Evolutionary conservation across 2,113 vertebrate species (phyloP).

Genomic region (Marcusenius ussheri): DNA sequence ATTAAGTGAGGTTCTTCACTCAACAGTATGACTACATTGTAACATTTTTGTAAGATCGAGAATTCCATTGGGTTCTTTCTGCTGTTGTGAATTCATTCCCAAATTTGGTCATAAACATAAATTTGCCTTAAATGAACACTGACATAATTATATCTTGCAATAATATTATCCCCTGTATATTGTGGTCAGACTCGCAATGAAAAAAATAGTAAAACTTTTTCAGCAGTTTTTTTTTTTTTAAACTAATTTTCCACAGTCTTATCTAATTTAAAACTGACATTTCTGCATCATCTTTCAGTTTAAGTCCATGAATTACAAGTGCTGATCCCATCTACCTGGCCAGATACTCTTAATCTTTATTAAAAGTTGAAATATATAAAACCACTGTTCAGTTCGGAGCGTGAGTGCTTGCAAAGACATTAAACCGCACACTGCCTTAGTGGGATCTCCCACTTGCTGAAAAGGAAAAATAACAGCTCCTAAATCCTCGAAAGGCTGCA

Average conservation of each 20-base stretch:
- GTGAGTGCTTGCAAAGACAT: not conserved
- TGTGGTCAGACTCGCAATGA: not conserved
- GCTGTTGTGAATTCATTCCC: not conserved
- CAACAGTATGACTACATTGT: not conserved
- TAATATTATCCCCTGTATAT: constrained; percentile 56
- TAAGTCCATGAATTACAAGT: not conserved
- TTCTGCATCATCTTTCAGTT: not conserved
- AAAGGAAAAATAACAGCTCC: not conserved
- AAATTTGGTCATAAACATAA: constrained; percentile 44
- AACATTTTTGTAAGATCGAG: not conserved
- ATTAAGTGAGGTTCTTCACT: not conserved
- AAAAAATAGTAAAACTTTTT: not conserved
- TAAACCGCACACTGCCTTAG: not conserved
- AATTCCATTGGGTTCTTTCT: not conserved
- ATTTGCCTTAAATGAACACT: constrained; percentile 16
- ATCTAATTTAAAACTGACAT: not conserved
- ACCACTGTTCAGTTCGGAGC: not conserved
- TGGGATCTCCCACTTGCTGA: not conserved
- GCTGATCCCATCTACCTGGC: not conserved
- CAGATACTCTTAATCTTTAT: not conserved
- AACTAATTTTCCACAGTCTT: not conserved
- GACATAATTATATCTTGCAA: constrained; percentile 51
- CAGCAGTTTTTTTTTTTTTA: not conserved
- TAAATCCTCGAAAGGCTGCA: not conserved
- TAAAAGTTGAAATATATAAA: not conserved